phyloP scores from a whole-genome alignment of 2,113 vertebrate species.

The Fukomys damarensis region DNA sequence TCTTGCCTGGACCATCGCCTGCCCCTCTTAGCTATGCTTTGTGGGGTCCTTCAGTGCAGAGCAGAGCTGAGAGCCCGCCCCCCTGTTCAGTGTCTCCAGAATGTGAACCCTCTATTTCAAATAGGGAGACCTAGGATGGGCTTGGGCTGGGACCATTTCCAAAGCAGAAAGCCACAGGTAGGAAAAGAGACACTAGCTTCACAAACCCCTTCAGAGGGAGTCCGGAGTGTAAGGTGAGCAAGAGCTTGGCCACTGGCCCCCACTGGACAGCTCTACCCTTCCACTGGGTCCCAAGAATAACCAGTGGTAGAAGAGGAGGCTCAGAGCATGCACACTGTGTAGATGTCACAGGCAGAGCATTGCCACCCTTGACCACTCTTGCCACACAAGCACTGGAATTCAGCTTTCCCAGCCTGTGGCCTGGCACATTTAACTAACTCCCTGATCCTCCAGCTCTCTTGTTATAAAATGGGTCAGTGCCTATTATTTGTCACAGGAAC shows the following conservation, averaged over 20 bases:
- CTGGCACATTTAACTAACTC: rapidly evolving
- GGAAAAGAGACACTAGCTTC: not conserved
- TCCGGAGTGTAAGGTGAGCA: not conserved
- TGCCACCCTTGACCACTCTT: not conserved
- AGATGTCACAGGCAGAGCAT: not conserved
- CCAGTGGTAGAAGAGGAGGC: not conserved
- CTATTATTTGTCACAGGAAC: not conserved
- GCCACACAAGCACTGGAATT: not conserved
- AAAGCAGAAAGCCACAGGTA: not conserved
- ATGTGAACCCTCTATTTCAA: not conserved
- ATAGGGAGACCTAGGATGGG: not conserved
- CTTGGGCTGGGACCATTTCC: not conserved
- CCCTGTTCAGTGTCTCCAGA: not conserved
- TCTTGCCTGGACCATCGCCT: not conserved
- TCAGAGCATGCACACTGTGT: not conserved
- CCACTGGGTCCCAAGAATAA: not conserved
- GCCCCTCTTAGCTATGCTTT: not conserved
- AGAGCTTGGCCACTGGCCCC: not conserved
- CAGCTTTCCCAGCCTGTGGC: not conserved
- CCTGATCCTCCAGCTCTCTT: not conserved
- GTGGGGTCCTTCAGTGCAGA: not conserved
- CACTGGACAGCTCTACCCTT: not conserved
- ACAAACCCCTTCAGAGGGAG: not conserved
- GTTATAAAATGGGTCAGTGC: not conserved
- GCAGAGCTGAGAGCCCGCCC: not conserved